Conservation (phyloP, 2,888 invertebrate species). For the Eumacrocentrus americanus region DNA sequence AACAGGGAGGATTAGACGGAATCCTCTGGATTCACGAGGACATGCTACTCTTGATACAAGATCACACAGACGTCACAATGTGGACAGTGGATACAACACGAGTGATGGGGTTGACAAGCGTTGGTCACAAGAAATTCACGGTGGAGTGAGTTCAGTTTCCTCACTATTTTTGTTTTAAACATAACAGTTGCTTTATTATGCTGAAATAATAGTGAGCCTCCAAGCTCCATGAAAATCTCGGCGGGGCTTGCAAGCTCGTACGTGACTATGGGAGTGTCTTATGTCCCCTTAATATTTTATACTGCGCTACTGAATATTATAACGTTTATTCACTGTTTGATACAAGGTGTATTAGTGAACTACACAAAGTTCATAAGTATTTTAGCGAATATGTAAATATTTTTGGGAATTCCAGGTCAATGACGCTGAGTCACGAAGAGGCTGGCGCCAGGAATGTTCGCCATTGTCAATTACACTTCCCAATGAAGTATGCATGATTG, state of each 20-base stretch:
- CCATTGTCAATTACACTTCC: constrained; percentile 57
- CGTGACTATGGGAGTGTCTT: too few species aligned
- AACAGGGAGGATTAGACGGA: constrained; percentile 62
- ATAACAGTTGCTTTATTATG: background rate
- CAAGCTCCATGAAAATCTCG: too few species aligned
- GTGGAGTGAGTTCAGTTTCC: constrained; percentile 53
- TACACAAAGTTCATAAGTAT: background rate
- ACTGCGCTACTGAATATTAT: too few species aligned
- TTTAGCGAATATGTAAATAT: constrained; percentile 1
- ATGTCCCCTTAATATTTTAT: too few species aligned
- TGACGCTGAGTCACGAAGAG: constrained; percentile 49
- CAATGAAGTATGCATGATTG: constrained; percentile 50
- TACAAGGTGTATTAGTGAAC: background rate
- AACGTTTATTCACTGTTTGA: too few species aligned
- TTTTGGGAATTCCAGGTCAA: constrained; percentile 42
- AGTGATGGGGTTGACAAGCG: constrained; percentile 82
- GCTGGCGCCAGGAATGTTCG: constrained; percentile 57
- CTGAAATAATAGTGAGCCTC: too few species aligned
- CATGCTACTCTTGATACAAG: constrained; percentile 62
- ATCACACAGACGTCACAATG: constrained; percentile 73
- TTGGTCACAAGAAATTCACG: constrained; percentile 79
- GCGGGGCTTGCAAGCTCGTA: too few species aligned
- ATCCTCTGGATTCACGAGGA: constrained; percentile 65
- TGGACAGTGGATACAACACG: constrained; percentile 90
- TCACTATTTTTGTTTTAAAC: constrained; percentile 3